A percentile compares a stretch with the other conserved stretches of the same genome.
These are phyloP conservation scores for Platycheirus albimanus DNA, from an alignment of 2,888 invertebrate genomes.

Conservation along the genomic window DNA sequence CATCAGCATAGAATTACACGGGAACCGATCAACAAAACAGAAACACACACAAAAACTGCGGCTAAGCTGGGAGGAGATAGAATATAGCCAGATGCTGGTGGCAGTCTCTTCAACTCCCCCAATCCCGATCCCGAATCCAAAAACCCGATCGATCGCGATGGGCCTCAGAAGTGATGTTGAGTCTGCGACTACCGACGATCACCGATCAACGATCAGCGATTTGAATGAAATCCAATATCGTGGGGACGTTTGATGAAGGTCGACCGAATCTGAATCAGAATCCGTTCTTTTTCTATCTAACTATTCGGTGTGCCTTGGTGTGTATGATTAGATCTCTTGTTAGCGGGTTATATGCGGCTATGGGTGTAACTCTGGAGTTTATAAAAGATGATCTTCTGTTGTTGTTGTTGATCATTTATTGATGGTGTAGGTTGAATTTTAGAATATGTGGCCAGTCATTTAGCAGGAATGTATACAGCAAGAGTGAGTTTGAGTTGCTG, in stretches of 20 bases:
- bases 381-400: slow-evolving; percentile 50
- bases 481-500: slow-evolving; percentile 5
- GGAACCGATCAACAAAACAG: slow-evolving; percentile 66
- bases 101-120: too few species aligned
- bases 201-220: slow-evolving; percentile 33
- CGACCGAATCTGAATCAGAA: slow-evolving; percentile 49
- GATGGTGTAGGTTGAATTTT: slow-evolving; percentile 18
- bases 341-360: slow-evolving; percentile 41
- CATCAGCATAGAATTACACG: slow-evolving; percentile 73
- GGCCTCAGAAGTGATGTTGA: slow-evolving; percentile 21
- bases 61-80: slow-evolving; percentile 22
- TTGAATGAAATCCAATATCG: slow-evolving; percentile 72
- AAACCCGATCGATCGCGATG: slow-evolving; percentile 18
- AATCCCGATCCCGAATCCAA: too few species aligned
- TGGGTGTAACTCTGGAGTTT: slow-evolving; percentile 61
- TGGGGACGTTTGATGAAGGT: slow-evolving; percentile 72
- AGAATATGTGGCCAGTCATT: slow-evolving; percentile 10
- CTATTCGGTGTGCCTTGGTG: slow-evolving; percentile 58
- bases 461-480: slow-evolving; percentile 16
- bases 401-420: slow-evolving; percentile 1
- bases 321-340: slow-evolving; percentile 67
- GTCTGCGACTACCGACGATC: slow-evolving; percentile 38
- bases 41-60: slow-evolving; percentile 29
- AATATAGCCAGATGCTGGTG: slow-evolving; percentile 21
- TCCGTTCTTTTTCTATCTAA: slow-evolving; percentile 42